phyloP scores from a whole-genome alignment of 2,888 invertebrate genomes.

The Drosophila nr. fundita region DNA sequence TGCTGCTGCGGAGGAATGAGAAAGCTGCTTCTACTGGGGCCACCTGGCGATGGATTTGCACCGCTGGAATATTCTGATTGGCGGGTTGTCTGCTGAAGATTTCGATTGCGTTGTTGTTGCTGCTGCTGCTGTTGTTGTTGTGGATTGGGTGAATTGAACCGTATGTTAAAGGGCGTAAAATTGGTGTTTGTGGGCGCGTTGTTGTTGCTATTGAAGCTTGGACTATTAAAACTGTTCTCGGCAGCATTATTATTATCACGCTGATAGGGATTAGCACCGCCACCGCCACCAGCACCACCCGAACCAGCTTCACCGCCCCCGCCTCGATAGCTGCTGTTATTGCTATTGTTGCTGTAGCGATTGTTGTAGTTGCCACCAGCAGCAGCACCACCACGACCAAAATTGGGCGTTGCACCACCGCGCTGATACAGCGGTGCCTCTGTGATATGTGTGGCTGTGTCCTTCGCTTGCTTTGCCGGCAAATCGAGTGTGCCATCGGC shows the following conservation, averaged over 20 bases:
- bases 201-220: constrained; percentile 71
- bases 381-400: constrained; percentile 80
- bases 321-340: constrained; percentile 68
- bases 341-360: constrained; percentile 69
- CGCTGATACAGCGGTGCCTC: constrained; percentile 89
- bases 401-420: constrained; percentile 84
- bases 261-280: constrained; percentile 60
- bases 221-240: constrained; percentile 40
- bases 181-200: constrained; percentile 40
- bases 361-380: constrained; percentile 85
- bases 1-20: constrained; percentile 40
- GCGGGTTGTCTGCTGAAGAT: constrained; percentile 33
- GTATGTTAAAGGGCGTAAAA: constrained; percentile 76
- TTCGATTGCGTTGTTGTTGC: constrained; percentile 54
- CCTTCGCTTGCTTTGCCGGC: constrained; percentile 26
- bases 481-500: constrained; percentile 88
- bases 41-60: constrained; percentile 17
- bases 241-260: constrained; percentile 35
- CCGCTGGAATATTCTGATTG: constrained; percentile 25
- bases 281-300: constrained; percentile 25
- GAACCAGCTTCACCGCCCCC: constrained; percentile 14
- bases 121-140: constrained; percentile 55
- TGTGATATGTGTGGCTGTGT: constrained; percentile 65
- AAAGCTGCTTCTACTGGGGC: constrained; percentile 14
- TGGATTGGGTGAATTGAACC: constrained; percentile 78